Conservation (phyloP, 2,888 invertebrate genomes). For the Drosophila tanythrix region DNA sequence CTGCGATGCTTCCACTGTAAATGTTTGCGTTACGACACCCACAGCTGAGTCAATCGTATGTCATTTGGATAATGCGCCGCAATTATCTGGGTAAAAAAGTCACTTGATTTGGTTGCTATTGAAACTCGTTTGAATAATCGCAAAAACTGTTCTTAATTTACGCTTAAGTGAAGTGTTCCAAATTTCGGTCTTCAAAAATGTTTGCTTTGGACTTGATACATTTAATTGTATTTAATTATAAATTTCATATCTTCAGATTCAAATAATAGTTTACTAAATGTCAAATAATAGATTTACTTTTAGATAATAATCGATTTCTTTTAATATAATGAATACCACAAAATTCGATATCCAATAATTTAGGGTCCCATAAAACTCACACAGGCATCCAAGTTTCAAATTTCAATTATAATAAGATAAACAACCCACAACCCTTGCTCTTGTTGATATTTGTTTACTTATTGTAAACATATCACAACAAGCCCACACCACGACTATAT, state of each 20-base stretch:
- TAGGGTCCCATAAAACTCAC: neutral
- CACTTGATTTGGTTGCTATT: neutral
- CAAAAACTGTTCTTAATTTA: neutral
- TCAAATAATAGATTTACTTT: neutral
- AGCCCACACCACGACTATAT: neutral
- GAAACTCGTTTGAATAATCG: neutral
- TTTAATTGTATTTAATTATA: neutral
- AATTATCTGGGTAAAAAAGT: neutral
- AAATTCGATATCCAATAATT: neutral
- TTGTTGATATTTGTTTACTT: neutral
- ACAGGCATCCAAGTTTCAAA: neutral
- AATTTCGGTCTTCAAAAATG: neutral
- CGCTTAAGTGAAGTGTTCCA: neutral
- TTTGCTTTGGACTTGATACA: neutral
- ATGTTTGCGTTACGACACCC: constrained; percentile 68
- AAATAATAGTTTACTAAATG: neutral
- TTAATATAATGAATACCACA: neutral
- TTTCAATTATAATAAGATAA: neutral
- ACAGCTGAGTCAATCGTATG: constrained; percentile 60
- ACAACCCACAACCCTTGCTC: no score
- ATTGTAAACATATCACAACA: neutral
- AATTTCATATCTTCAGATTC: neutral
- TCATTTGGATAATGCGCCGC: constrained; percentile 26
- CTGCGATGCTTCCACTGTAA: constrained; percentile 74
- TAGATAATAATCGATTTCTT: neutral